A percentile compares a stretch with the other conserved stretches of the same genome.
phyloP scores from a whole-genome alignment of 2,797 vertebrate species.

The Semaprochilodus insignis region DNA sequence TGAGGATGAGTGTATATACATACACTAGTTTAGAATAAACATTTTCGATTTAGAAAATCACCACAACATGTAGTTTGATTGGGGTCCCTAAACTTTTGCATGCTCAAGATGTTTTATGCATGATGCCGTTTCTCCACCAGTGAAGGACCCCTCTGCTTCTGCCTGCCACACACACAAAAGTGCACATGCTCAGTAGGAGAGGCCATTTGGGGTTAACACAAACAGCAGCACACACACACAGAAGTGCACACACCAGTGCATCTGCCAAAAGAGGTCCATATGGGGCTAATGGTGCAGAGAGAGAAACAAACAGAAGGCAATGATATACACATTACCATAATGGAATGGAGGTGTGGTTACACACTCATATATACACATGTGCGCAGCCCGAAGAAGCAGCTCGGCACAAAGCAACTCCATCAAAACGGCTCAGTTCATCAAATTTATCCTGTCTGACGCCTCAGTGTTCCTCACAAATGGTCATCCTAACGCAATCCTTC shows the following conservation, averaged over 20 bases:
- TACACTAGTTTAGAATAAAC: no score
- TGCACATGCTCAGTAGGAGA: not conserved
- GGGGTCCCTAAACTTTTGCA: no score
- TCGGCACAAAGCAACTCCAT: constrained; percentile 30
- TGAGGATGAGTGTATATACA: no score
- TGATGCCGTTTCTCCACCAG: no score
- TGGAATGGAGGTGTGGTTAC: constrained; percentile 40
- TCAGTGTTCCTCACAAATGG: constrained; percentile 15
- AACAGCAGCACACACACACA: not conserved
- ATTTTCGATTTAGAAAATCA: no score
- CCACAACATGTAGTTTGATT: no score
- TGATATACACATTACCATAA: constrained; percentile 58
- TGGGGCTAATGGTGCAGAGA: constrained; percentile 65
- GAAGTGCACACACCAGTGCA: constrained; percentile 11
- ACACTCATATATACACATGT: constrained; percentile 26
- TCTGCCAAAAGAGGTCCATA: constrained; percentile 61
- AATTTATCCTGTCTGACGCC: not conserved
- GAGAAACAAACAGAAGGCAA: constrained; percentile 54
- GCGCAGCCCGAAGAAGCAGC: not conserved
- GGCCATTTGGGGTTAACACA: constrained; percentile 9
- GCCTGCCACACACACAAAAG: not conserved
- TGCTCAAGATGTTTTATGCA: no score
- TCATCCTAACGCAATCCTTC: not conserved
- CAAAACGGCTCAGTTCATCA: constrained; percentile 12
- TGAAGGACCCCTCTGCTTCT: not conserved